Percentiles rank a stretch among this genome's conserved stretches.
phyloP scores from a whole-genome alignment of 2,888 invertebrate genomes.

The Epinotia ramella region DNA sequence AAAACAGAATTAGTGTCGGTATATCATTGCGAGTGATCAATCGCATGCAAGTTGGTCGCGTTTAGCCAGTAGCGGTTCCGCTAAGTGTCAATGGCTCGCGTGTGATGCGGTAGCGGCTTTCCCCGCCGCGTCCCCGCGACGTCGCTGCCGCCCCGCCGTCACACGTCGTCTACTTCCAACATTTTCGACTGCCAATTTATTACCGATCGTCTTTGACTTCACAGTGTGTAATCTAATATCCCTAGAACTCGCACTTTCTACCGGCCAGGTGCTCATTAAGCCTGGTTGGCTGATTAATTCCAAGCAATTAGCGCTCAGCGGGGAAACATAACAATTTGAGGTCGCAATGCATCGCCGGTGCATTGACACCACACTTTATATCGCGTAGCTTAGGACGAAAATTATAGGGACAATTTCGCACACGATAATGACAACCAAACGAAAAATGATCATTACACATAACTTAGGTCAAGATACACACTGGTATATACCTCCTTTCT shows the following conservation, averaged over 20 bases:
- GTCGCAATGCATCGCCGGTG: conserved; percentile 63
- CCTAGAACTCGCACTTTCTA: conserved; percentile 70
- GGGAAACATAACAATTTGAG: conserved; percentile 66
- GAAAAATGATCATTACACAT: background rate
- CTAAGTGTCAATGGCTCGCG: conserved; percentile 74
- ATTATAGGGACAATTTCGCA: conserved; percentile 60
- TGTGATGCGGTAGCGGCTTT: conserved; percentile 76
- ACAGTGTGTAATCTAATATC: conserved; percentile 51
- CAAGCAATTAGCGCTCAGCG: conserved; percentile 66
- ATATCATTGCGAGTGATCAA: conserved; percentile 59
- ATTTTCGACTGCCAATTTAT: conserved; percentile 54
- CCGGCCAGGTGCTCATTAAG: conserved; percentile 57
- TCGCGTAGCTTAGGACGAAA: conserved; percentile 58
- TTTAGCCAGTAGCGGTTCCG: conserved; percentile 63
- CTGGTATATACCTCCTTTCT: no score
- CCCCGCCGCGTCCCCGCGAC: conserved; percentile 66
- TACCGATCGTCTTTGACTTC: conserved; percentile 54
- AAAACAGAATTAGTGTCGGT: conserved; percentile 68
- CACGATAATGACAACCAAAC: background rate
- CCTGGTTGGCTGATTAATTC: conserved; percentile 60
- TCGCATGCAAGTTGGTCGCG: conserved; percentile 66
- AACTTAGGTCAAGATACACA: no score
- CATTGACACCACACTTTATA: conserved; percentile 64
- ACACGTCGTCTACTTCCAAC: conserved; percentile 60
- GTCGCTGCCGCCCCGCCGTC: conserved; percentile 59